A percentile compares a stretch with the other conserved stretches of the same genome.
These are phyloP conservation scores for Drosophila teissieri DNA, from an alignment of 1,140 invertebrate species.

Conservation along the genomic window DNA sequence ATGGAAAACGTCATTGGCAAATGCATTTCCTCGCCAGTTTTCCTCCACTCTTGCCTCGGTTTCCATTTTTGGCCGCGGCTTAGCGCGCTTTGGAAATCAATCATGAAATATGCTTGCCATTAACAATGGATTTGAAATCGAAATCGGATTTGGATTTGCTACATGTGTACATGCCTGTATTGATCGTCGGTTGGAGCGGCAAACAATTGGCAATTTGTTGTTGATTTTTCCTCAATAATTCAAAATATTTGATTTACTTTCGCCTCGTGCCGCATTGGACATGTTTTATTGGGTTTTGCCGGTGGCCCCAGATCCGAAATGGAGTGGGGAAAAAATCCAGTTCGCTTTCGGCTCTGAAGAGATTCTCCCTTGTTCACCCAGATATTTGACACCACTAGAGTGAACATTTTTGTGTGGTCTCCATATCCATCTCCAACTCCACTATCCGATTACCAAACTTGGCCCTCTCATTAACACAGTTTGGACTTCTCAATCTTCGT, in stretches of 20 bases:
- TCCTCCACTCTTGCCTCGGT: constrained; percentile 7
- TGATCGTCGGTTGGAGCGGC: constrained; percentile 8
- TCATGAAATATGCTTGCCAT: constrained; percentile 69
- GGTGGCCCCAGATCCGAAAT: constrained; percentile 1
- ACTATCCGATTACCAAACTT: constrained; percentile 67
- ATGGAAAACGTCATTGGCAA: constrained; percentile 34
- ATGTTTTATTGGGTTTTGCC: constrained; percentile 38
- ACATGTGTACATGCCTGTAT: constrained; percentile 25
- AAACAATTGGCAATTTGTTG: constrained; percentile 54
- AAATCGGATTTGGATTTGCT: constrained; percentile 50
- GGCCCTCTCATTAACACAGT: constrained; percentile 51
- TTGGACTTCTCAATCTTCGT: constrained; percentile 19
- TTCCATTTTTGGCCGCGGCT: constrained; percentile 49
- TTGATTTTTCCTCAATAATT: constrained; percentile 69
- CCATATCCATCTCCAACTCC: constrained; percentile 5
- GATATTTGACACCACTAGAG: constrained; percentile 57
- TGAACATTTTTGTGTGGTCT: constrained; percentile 13
- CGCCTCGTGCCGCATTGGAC: constrained; percentile 47
- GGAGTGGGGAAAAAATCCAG: constrained; percentile 30
- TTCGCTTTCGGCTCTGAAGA: constrained; percentile 19
- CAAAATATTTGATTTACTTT: constrained; percentile 63
- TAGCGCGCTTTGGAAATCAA: constrained; percentile 56
- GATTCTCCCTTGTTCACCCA: constrained; percentile 62
- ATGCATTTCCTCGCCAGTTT: constrained; percentile 27
- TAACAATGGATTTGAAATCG: constrained; percentile 69